These are phyloP conservation scores for Ganaspis brasiliensis DNA, from an alignment of 2,888 invertebrate genomes.

Conservation along the genomic window DNA sequence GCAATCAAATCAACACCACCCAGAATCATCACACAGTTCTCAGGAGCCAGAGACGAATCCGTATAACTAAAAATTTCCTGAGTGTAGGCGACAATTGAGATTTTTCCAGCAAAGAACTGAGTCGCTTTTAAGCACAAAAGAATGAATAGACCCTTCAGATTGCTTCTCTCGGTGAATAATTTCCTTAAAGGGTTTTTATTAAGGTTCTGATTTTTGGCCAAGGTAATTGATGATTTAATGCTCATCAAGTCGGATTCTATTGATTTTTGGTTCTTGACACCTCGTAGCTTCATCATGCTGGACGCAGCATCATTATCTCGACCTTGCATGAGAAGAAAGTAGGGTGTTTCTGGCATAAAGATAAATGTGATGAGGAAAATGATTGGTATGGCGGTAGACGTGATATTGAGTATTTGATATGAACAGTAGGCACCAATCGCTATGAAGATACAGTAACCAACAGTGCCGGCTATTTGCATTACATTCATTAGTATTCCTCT, in stretches of 20 bases:
- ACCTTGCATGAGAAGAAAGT: conserved; percentile 82
- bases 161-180: conserved; percentile 81
- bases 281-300: conserved; percentile 83
- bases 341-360: conserved; percentile 86
- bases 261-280: conserved; percentile 70
- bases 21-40: conserved; percentile 82
- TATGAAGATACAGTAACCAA: conserved; percentile 76
- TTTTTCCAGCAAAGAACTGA: conserved; percentile 85
- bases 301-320: conserved; percentile 83
- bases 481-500: conserved; percentile 83
- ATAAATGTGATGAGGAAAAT: conserved; percentile 83
- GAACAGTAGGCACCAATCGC: conserved; percentile 79
- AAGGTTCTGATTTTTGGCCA: background rate
- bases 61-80: conserved; percentile 84
- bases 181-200: conserved; percentile 69
- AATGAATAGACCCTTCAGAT: conserved; percentile 83
- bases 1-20: conserved; percentile 83
- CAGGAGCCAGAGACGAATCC: conserved; percentile 81
- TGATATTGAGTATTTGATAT: conserved; percentile 81
- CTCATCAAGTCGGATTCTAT: background rate
- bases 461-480: conserved; percentile 81
- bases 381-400: conserved; percentile 83
- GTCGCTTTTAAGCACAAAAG: conserved; percentile 84
- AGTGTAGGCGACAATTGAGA: conserved; percentile 83
- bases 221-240: background rate